Conservation (phyloP, 2,797 vertebrate genomes). For the Atherinosoma microstoma region DNA sequence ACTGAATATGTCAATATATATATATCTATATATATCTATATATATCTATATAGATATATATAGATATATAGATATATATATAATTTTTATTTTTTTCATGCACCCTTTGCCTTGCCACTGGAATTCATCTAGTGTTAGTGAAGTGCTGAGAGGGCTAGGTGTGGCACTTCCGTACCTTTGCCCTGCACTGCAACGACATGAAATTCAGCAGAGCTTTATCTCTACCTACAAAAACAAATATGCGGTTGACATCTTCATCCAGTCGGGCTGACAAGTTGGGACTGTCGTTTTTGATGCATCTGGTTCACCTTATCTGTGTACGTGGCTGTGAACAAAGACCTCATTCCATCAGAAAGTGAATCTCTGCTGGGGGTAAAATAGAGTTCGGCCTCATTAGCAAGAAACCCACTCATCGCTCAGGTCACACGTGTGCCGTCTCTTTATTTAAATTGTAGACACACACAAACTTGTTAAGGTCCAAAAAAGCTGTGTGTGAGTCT, state of each 20-base stretch:
- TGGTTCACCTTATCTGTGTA: slow-evolving; percentile 8
- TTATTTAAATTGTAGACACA: background rate
- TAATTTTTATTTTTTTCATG: no score
- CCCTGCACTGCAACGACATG: slow-evolving; percentile 42
- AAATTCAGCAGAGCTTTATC: slow-evolving; percentile 40
- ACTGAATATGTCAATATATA: no score
- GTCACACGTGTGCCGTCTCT: slow-evolving; percentile 20
- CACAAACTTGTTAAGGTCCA: slow-evolving; percentile 5
- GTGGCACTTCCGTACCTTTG: slow-evolving; percentile 61
- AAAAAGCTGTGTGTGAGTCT: slow-evolving; percentile 13
- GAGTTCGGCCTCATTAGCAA: slow-evolving; percentile 64
- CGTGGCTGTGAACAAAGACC: slow-evolving; percentile 36
- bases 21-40: no score
- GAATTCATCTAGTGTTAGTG: slow-evolving; percentile 35
- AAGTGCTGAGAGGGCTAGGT: slow-evolving; percentile 43
- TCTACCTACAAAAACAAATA: slow-evolving; percentile 16
- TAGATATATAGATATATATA: no score
- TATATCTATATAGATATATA: no score
- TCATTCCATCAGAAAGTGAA: slow-evolving; percentile 68
- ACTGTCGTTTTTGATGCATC: background rate
- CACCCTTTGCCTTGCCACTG: slow-evolving; percentile 9
- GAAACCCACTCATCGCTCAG: slow-evolving; percentile 51
- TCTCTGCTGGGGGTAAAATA: slow-evolving; percentile 64
- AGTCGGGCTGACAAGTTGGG: slow-evolving; percentile 14
- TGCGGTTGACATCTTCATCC: slow-evolving; percentile 6